phyloP scores from a whole-genome alignment of 2,797 vertebrate species.

The Esox masquinongy region DNA sequence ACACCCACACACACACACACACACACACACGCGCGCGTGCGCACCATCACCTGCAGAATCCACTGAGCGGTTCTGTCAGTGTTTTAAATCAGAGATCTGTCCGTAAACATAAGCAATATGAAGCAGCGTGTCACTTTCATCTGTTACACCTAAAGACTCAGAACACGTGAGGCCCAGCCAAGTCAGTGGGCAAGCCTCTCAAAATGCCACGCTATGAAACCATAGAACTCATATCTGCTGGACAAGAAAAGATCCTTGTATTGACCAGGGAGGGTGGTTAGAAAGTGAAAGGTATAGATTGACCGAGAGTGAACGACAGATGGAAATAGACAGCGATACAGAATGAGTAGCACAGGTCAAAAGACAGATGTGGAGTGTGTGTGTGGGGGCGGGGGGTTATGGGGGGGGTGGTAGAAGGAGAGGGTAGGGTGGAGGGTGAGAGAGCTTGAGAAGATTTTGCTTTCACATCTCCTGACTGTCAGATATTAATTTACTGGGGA shows the following conservation, averaged over 20 bases:
- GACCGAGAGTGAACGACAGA: too few species aligned
- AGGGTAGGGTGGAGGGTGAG: neutral
- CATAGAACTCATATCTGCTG: too few species aligned
- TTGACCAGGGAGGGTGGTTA: too few species aligned
- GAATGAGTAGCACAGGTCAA: neutral
- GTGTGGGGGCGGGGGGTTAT: neutral
- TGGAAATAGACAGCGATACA: neutral
- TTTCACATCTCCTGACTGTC: constrained; percentile 53
- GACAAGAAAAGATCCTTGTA: too few species aligned
- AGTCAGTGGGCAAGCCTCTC: too few species aligned
- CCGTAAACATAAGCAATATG: constrained; percentile 21
- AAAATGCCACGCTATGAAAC: too few species aligned
- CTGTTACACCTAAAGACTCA: too few species aligned
- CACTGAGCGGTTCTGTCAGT: constrained; percentile 6
- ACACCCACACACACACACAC: constrained; percentile 28
- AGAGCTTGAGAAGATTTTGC: constrained; percentile 3
- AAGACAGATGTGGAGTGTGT: neutral
- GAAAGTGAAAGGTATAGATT: constrained; percentile 36
- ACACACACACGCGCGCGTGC: neutral
- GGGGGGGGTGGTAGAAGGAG: neutral
- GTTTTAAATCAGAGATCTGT: constrained; percentile 27
- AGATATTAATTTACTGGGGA: constrained; percentile 65
- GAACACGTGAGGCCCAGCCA: too few species aligned
- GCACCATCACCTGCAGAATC: neutral
- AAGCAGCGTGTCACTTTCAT: too few species aligned